Conservation (phyloP, 2,888 invertebrate genomes). For the Periphyllus acericola region DNA sequence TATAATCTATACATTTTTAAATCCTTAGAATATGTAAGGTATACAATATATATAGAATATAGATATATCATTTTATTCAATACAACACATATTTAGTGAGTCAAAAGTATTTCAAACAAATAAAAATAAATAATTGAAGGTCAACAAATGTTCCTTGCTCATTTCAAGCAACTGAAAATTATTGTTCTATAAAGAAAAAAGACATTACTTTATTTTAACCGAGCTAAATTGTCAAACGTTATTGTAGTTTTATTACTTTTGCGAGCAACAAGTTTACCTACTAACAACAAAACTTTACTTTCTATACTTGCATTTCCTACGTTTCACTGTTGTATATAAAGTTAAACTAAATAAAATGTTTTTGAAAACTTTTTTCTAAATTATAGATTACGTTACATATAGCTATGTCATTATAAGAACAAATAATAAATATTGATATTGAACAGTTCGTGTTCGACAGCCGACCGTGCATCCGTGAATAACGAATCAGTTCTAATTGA, state of each 20-base stretch:
- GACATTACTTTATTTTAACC: background rate
- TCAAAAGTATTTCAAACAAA: background rate
- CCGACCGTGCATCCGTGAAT: too few species aligned
- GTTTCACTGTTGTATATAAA: background rate
- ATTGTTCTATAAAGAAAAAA: background rate
- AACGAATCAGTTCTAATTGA: too few species aligned
- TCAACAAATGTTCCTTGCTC: background rate
- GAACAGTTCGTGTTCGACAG: too few species aligned
- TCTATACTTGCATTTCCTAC: background rate
- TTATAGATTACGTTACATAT: background rate
- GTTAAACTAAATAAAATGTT: slow-evolving; percentile 8
- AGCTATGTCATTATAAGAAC: too few species aligned
- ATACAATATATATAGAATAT: too few species aligned
- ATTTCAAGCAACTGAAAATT: background rate
- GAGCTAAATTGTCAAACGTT: background rate
- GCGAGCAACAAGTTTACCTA: slow-evolving; percentile 1
- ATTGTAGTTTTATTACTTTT: slow-evolving; percentile 10
- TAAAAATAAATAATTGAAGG: too few species aligned
- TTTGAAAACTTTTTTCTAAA: background rate
- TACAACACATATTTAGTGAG: background rate
- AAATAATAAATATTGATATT: too few species aligned
- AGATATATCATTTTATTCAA: background rate
- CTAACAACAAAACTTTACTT: slow-evolving; percentile 1
- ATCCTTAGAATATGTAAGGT: too few species aligned
- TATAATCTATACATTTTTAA: too few species aligned